A percentile compares a stretch with the other conserved stretches of the same genome.
phyloP scores from a whole-genome alignment of 2,113 vertebrate species.

The Xiphophorus hellerii region DNA sequence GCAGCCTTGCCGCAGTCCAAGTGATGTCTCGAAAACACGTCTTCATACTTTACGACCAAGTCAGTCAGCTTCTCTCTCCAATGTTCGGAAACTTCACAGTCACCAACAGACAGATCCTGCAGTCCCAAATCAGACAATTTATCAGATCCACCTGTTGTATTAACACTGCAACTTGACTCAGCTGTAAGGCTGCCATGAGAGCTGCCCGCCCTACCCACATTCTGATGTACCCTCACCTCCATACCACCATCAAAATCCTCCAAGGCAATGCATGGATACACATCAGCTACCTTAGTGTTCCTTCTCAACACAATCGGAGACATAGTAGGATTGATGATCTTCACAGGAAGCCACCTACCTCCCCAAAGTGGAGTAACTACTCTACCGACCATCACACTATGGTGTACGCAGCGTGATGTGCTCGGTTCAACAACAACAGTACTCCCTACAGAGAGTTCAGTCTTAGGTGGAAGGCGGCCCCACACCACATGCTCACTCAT shows the following conservation, averaged over 20 bases:
- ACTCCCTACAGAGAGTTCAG: constrained; percentile 2
- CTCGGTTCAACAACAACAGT: not conserved
- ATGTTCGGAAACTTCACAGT: too few species aligned
- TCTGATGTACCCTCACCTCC: not conserved
- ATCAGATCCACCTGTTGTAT: not conserved
- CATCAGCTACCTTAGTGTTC: not conserved
- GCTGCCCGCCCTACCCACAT: not conserved
- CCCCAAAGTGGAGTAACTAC: constrained; percentile 1
- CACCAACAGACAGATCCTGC: too few species aligned
- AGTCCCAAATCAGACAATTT: not conserved
- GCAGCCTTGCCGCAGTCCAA: too few species aligned
- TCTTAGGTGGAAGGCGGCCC: not conserved
- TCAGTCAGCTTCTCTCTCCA: too few species aligned
- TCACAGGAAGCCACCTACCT: not conserved
- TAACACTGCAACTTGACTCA: not conserved
- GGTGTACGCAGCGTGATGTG: not conserved
- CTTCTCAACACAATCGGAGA: not conserved
- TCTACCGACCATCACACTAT: not conserved
- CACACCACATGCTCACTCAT: constrained; percentile 4
- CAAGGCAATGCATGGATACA: constrained; percentile 1
- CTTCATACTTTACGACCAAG: too few species aligned
- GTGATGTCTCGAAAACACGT: too few species aligned
- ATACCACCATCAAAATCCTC: not conserved
- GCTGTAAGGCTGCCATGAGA: not conserved
- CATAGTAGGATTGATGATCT: constrained; percentile 2